Evolutionary conservation across 2,797 vertebrate species (phyloP), one percentile per base, ranked within the genome.

Genomic region (Muscicapa comitata): DNA sequence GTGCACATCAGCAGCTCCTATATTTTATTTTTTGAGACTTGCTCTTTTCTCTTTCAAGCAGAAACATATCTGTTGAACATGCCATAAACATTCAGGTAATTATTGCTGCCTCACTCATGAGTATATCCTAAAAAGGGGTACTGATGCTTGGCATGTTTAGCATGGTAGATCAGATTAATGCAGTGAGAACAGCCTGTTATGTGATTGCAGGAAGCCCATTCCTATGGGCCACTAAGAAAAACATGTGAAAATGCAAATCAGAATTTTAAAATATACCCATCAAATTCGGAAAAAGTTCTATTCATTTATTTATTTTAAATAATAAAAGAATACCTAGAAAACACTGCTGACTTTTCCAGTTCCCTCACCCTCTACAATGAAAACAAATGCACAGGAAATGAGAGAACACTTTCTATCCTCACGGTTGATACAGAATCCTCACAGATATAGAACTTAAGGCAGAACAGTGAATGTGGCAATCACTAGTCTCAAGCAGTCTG

Each of bases 1-100:
- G 75, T 75, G 88, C 57, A n/a, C 31, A 35, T 93, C 86, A 95
- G 88, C 93, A 96, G 63, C 81, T 96, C 84, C 75, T 85, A 40
- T 26, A 16, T 47, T 76, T 25, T 23, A 21, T 6, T 51, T 51
- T 40, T 23, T 23, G 17, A 16, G 77, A 67, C 31, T 26, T 51
- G 57, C 7, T 43, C 17, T 87, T 87, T 72, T 38, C 20, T 33
- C 33, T 85, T 82, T 87, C 48, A 82, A 88, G 45, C 7, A n/a
- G 47, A 31, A 71, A 10, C n/a, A 8, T 29, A 51, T 35, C 42
- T 63, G 37, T 57, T 73, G 38, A 83, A 53, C 16, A 11, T 11
- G 50, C 25, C n/a, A 17, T 17, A 76, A 59, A 24, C 45, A 35
- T 73, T 53, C 29, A 50, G 24, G 10, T 7, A 73, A 19, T 50